Evolutionary conservation across 2,888 invertebrate species (phyloP).

Genomic region (Pandemis heparana): DNA sequence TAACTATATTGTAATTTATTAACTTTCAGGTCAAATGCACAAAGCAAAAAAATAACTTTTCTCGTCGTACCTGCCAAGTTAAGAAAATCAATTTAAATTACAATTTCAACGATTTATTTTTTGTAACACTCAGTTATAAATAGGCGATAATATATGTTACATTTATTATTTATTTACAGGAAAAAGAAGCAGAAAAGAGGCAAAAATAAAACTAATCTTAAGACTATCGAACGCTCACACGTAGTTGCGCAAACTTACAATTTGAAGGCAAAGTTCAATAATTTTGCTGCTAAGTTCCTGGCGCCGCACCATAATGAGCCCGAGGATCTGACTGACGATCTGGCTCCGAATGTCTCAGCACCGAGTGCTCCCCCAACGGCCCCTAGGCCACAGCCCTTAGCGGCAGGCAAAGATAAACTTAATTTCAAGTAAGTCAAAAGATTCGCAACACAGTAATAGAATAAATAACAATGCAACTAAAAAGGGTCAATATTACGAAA

Average conservation of each 20-base stretch:
- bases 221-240: too few relatives aligned
- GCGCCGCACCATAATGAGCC: conserved; percentile 31
- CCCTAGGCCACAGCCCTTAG: not conserved
- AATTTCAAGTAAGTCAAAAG: conserved; percentile 33
- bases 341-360: conserved; percentile 20
- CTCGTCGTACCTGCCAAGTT: not conserved
- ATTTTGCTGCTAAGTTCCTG: conserved; percentile 10
- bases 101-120: not conserved
- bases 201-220: not conserved
- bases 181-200: not conserved
- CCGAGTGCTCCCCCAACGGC: not conserved
- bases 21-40: not conserved
- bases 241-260: not conserved
- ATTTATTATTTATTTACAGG: too few relatives aligned
- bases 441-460: not conserved
- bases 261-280: not conserved
- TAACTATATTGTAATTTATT: not conserved
- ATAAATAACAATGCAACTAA: too few relatives aligned
- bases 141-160: not conserved
- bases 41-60: not conserved
- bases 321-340: conserved; percentile 27
- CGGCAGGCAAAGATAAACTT: conserved; percentile 24
- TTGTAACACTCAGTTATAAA: too few relatives aligned
- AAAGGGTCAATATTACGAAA: too few relatives aligned
- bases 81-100: not conserved